Evolutionary conservation across 2,888 invertebrate genomes (phyloP).

Genomic region (Caenorhabditis angaria): DNA sequence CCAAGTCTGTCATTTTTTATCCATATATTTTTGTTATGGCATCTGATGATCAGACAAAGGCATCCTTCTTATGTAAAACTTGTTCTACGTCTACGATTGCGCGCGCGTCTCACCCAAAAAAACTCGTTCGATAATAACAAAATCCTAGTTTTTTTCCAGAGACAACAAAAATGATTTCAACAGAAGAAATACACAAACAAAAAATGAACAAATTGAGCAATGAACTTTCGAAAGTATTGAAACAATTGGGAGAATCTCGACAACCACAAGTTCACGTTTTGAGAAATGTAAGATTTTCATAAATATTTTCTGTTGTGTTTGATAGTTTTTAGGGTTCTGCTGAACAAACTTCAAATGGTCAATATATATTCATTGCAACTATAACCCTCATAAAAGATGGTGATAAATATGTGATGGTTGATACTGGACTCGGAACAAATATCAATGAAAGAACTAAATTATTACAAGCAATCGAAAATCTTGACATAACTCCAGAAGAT

Average conservation of each 20-base stretch:
- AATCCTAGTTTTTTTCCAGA: slow-evolving; percentile 22
- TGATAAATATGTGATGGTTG: slow-evolving; percentile 64
- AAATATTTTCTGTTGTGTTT: background rate
- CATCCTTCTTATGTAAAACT: background rate
- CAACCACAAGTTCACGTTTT: slow-evolving; percentile 32
- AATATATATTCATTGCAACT: slow-evolving; percentile 67
- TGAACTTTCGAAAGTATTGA: slow-evolving; percentile 47
- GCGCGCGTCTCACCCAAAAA: background rate
- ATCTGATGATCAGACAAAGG: slow-evolving; percentile 10
- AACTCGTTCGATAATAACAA: slow-evolving; percentile 6
- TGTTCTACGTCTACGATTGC: background rate
- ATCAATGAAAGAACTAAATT: slow-evolving; percentile 68
- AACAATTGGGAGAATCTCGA: slow-evolving; percentile 36
- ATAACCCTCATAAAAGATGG: slow-evolving; percentile 66
- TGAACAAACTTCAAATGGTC: slow-evolving; percentile 60
- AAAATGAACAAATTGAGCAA: slow-evolving; percentile 47
- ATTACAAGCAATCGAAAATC: slow-evolving; percentile 37
- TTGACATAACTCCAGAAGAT: slow-evolving; percentile 49
- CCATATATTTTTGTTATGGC: background rate
- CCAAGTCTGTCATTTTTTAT: background rate
- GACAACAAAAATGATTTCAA: slow-evolving; percentile 14
- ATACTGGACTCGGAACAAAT: slow-evolving; percentile 70
- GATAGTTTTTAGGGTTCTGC: slow-evolving; percentile 61
- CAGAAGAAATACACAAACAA: slow-evolving; percentile 19
- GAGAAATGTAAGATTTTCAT: slow-evolving; percentile 26